phyloP scores from a whole-genome alignment of 2,113 vertebrate genomes.

The Mus spicilegus region DNA sequence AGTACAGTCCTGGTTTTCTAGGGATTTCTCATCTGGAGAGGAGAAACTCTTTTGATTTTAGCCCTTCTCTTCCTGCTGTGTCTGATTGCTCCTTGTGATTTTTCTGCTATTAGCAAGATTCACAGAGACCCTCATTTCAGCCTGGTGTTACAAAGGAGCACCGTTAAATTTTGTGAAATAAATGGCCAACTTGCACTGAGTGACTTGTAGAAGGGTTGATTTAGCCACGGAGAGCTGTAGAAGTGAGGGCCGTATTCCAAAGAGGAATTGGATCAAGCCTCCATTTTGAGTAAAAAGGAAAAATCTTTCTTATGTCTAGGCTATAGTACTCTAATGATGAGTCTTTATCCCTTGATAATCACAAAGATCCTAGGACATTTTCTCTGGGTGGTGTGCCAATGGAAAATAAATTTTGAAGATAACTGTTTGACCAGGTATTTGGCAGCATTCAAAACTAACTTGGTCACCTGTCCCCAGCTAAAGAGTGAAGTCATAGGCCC shows the following conservation, averaged over 20 bases:
- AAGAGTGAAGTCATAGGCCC: neutral
- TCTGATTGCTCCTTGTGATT: neutral
- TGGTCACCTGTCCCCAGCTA: neutral
- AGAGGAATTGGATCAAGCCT: neutral
- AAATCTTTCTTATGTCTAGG: neutral
- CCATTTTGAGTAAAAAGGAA: conserved; percentile 28
- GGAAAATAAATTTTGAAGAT: neutral
- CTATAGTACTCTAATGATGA: neutral
- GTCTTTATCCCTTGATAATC: neutral
- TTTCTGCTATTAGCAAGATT: neutral
- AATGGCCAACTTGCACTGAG: neutral
- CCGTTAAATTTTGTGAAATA: conserved; percentile 36
- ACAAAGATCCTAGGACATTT: neutral
- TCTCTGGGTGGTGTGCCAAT: neutral
- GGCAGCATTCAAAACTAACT: neutral
- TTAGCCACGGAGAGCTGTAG: neutral
- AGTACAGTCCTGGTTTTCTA: neutral
- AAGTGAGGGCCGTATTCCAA: neutral
- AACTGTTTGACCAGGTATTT: neutral
- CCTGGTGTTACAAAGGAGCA: neutral
- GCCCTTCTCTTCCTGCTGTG: neutral
- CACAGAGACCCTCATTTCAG: neutral
- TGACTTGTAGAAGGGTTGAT: neutral
- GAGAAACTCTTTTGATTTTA: neutral
- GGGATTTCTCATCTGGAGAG: conserved; percentile 11